A percentile compares a stretch with the other conserved stretches of the same genome.
Evolutionary conservation across 2,797 vertebrate genomes (phyloP).

Genomic region (Lerista edwardsae): DNA sequence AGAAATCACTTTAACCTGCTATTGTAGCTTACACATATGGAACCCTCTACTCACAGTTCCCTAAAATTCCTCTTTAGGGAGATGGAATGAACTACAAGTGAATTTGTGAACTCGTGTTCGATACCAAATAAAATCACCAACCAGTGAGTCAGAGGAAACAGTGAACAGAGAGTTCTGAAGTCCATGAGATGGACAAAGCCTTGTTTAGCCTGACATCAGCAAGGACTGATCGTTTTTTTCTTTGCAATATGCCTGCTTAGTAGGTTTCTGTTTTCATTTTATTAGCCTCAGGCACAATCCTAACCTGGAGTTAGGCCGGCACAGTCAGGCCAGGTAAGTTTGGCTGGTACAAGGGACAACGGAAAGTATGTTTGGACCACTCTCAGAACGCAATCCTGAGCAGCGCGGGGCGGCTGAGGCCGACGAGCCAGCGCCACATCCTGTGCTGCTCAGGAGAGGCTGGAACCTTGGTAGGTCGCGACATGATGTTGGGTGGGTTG

Average conservation of each 20-base stretch:
- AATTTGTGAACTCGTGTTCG: conserved; percentile 36
- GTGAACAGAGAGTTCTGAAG: conserved; percentile 60
- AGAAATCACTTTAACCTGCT: conserved; percentile 64
- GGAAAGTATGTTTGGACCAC: no score
- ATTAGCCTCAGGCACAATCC: no score
- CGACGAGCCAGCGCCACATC: no score
- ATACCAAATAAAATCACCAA: conserved; percentile 36
- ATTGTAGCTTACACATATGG: conserved; percentile 48
- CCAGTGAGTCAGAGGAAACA: conserved; percentile 54
- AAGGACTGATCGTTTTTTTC: neutral
- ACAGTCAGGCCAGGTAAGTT: no score
- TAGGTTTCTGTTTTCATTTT: neutral
- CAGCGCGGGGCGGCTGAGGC: no score
- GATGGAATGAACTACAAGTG: conserved; percentile 43
- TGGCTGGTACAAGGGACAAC: no score
- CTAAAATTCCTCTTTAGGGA: conserved; percentile 57
- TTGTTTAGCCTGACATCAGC: conserved; percentile 15
- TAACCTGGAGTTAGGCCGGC: no score
- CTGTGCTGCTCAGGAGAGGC: no score
- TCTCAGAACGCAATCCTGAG: no score
- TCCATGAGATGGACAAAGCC: conserved; percentile 44
- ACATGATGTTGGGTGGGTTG: no score
- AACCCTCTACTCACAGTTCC: conserved; percentile 53
- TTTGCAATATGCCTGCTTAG: neutral
- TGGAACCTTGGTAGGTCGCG: no score